A percentile compares a stretch with the other conserved stretches of the same genome.
Evolutionary conservation across 2,888 invertebrate genomes (phyloP).

Genomic region (Ctena decussata): DNA sequence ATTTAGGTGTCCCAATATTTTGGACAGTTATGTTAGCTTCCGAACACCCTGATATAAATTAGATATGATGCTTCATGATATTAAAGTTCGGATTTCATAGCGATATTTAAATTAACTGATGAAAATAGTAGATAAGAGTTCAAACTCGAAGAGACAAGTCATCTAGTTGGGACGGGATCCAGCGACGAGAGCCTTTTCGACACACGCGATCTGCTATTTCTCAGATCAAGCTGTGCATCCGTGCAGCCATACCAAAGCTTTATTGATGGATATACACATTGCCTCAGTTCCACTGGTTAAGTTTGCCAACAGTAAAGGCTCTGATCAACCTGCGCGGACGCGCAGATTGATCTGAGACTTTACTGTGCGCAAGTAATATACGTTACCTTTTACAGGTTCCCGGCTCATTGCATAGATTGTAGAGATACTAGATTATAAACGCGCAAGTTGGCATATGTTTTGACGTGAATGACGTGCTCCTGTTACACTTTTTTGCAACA

Average conservation of each 20-base stretch:
- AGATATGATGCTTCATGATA: conserved; percentile 58
- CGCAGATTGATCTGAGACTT: not conserved
- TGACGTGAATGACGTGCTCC: not conserved
- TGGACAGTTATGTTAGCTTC: no score
- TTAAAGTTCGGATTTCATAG: conserved; percentile 49
- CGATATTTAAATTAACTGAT: conserved; percentile 53
- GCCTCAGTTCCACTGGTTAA: no score
- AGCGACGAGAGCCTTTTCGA: not conserved
- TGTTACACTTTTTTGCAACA: not conserved
- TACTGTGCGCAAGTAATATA: not conserved
- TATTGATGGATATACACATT: no score
- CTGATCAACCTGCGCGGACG: no score
- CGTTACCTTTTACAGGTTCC: not conserved
- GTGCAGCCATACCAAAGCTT: no score
- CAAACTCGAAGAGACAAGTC: conserved; percentile 3
- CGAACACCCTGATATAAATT: not conserved
- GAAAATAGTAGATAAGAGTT: not conserved
- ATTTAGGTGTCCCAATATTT: no score
- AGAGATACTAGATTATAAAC: not conserved
- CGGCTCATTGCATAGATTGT: no score
- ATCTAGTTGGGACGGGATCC: not conserved
- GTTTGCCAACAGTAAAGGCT: no score
- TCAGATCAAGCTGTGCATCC: not conserved
- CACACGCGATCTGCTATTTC: not conserved
- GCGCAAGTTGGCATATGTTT: conserved; percentile 10